Conservation (phyloP, 1,140 invertebrate species). For the Hyles vespertilio region DNA sequence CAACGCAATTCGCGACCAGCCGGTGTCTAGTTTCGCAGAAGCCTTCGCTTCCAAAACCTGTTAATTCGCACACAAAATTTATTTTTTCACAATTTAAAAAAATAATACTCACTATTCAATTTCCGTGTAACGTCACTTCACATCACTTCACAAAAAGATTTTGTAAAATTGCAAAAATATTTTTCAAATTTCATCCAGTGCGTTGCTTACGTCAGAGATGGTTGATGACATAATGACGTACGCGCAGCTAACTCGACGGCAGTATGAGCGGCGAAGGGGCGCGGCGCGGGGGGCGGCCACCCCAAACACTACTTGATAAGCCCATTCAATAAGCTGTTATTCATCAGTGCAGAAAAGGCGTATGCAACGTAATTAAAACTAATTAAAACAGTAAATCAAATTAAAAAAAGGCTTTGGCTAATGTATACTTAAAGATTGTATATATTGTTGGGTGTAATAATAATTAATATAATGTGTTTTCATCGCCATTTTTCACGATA, state of each 20-base stretch:
- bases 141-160: neutral
- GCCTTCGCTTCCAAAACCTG: neutral
- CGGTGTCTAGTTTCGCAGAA: neutral
- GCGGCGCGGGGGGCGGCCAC: constrained; percentile 20
- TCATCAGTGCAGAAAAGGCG: neutral
- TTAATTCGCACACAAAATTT: neutral
- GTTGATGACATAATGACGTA: constrained; percentile 47
- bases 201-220: constrained; percentile 18
- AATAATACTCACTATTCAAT: neutral
- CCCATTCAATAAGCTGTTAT: constrained; percentile 15
- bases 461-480: too few relatives aligned
- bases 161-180: neutral
- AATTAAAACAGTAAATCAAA: too few relatives aligned
- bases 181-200: neutral
- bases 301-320: constrained; percentile 36
- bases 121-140: too few relatives aligned
- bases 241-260: constrained; percentile 40
- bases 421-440: too few relatives aligned
- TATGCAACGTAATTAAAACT: too few relatives aligned
- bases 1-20: too few relatives aligned
- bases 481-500: too few relatives aligned
- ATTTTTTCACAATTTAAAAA: neutral
- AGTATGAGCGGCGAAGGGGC: constrained; percentile 1
- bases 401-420: too few relatives aligned
- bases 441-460: too few relatives aligned